Base-by-base conservation (phyloP, 1,140 invertebrate species). In the Pemphigus obesinymphae region DNA sequence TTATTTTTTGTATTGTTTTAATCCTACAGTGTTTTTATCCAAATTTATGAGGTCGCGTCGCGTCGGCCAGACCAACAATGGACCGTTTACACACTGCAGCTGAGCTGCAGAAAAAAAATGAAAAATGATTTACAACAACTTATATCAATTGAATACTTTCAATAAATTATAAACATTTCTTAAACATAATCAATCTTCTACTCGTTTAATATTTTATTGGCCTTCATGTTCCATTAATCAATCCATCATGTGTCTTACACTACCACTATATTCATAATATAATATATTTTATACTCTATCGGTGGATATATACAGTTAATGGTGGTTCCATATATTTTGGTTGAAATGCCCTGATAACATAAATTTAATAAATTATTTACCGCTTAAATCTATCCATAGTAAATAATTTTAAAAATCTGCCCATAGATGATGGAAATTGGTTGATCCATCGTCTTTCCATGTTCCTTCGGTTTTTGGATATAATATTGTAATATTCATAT, bases 101-200 rank as follows among this genome's bases (percentile, higher is more conserved):
- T 68, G 63, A 23, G 17, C 20, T 34, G 29, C 7, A 17, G 15
- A 40, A 23, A 40, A 40, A 11, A 6, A 68, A 70, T 2, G 15
- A 66, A 34, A 63, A 66, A 66, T 66, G 31, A 26, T n/a, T 37
- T 43, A 43, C 6, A 23, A 43, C 20, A 26, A 43, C 13, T 1
- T 70, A 26, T 70, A 70, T 70, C 34, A 70, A 23, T 70, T 70
- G 66, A 70, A 70, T 11, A 70, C 2, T 43, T 66, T 66, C 4
- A 70, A 70, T 70, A 70, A 70, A 70, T n/a, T n/a, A 40, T 43
- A 68, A 40, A 68, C 8, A 40, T 66, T 34, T 68, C 34, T 40
- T 68, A 7, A 23, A 23, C 63, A 11, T 23, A 68, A 68, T 68
- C 63, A 40, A 68, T 68, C 63, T 68, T 68, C 20, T 40, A 40